phyloP scores from a whole-genome alignment of 2,113 vertebrate genomes.

The Octodon degus region DNA sequence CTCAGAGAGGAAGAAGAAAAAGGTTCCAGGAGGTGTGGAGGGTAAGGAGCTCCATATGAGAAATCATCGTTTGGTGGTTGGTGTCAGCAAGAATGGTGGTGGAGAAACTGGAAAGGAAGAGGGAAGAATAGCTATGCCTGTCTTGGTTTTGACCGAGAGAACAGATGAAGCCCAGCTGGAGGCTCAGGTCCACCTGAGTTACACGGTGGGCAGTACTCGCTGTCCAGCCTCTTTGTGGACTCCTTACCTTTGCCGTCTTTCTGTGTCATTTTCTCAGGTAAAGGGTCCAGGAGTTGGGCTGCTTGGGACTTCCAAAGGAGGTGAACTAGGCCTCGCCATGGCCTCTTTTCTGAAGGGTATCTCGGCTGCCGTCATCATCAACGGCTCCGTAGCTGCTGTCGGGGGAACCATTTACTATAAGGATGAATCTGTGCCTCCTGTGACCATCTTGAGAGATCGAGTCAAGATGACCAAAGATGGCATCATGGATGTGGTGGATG shows the following conservation, averaged over 20 bases:
- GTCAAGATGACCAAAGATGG: slow-evolving; percentile 93
- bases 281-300: slow-evolving; percentile 90
- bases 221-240: background rate
- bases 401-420: background rate
- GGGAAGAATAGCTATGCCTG: background rate
- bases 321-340: background rate
- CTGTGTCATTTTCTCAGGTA: slow-evolving; percentile 82
- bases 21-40: background rate
- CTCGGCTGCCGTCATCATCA: slow-evolving; percentile 66
- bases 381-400: slow-evolving; percentile 82
- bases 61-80: background rate
- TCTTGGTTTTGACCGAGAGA: background rate
- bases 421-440: background rate
- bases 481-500: too few species aligned
- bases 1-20: background rate
- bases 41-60: background rate
- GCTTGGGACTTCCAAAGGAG: slow-evolving; percentile 87
- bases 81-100: background rate
- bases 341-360: background rate
- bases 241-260: slow-evolving; percentile 16
- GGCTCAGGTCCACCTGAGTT: background rate
- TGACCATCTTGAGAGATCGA: accelerated
- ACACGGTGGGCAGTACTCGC: background rate
- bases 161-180: background rate
- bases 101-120: background rate